Evolutionary conservation across 2,888 invertebrate species (phyloP).

Genomic region (Scotopteryx bipunctaria): DNA sequence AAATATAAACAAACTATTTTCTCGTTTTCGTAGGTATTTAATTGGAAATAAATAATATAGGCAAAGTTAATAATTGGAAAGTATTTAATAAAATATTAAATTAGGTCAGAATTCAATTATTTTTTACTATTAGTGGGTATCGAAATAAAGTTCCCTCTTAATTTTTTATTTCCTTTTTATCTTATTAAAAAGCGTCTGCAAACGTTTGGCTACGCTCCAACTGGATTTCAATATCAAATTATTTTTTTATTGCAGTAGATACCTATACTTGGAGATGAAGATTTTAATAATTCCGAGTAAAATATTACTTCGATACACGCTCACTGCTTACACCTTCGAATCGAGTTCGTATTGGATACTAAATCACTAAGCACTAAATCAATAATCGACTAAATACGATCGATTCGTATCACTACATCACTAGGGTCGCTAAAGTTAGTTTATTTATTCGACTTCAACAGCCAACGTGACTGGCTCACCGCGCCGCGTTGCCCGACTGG

Average conservation of each 20-base stretch:
- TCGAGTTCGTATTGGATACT: conserved; percentile 35
- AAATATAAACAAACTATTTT: conserved; percentile 2
- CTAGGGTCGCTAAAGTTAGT: conserved; percentile 27
- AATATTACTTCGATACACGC: conserved; percentile 39
- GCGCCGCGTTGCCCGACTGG: conserved; percentile 73
- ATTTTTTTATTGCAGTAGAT: conserved; percentile 30
- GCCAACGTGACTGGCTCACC: conserved; percentile 61
- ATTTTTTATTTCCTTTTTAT: conserved; percentile 18
- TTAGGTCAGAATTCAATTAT: no score
- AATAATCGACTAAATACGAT: conserved; percentile 27
- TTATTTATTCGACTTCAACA: conserved; percentile 45
- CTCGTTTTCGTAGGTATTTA: not conserved
- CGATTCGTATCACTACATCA: conserved; percentile 32
- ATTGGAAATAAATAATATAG: not conserved
- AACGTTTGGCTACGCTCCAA: conserved; percentile 28
- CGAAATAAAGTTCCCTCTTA: conserved; percentile 8
- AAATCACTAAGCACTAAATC: conserved; percentile 31
- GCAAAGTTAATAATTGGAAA: no score
- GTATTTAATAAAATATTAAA: no score
- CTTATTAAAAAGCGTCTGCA: conserved; percentile 22
- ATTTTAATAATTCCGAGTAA: conserved; percentile 34
- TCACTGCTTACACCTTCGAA: conserved; percentile 46
- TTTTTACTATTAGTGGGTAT: no score
- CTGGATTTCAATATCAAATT: conserved; percentile 30
- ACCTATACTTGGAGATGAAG: conserved; percentile 25